Base-by-base conservation (phyloP, 92 coral and sea anemone species). In the Pocillopora grandis region DNA sequence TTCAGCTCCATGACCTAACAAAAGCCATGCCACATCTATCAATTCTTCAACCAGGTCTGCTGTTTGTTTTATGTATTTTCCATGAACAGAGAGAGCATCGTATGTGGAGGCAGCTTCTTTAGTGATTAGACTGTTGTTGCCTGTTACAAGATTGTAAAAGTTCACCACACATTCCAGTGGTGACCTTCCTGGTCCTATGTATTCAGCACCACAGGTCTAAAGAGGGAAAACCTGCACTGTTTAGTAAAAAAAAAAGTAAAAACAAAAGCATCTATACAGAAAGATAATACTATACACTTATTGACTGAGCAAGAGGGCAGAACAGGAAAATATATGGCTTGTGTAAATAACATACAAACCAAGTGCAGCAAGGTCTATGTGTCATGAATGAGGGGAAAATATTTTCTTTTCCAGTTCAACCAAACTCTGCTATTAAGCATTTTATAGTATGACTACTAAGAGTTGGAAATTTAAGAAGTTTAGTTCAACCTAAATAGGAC, bases 1-100 rank as follows among this genome's bases (percentile, higher is more conserved):
- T 64, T 94, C 87, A 12, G 93, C 98, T 56, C 98, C 98, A 60
- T 78, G 98, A 0, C 98, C 98, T 12, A 94, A 90, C 20, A 94
- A 78, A 36, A 91, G 56, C 98, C 98, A 94, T 11, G 75, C 76
- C 83, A 89, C 68, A 79, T 90, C 84, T 23, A 94, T 74, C 63
- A 94, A 74, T 58, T 94, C 98, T 80, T 94, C 98, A n/a, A 77
- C 76, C 19, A 94, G 84, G 63, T 92, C 95, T 62, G 76, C 83
- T 27, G 75, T 76, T 52, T 79, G 14, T 48, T 64, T 66, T 67
- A 79, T 76, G 67, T 21, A 36, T 71, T 83, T 85, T 56, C 90
- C 89, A 66, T 84, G 80, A 52, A 76, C 77, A 48, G 87, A 87
- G n/a, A 76, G 57, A 15, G 84, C 88, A 48, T 86, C 72, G 49